These are phyloP conservation scores for Unio pictorum DNA, from an alignment of 2,888 invertebrate species.

Conservation along the genomic window DNA sequence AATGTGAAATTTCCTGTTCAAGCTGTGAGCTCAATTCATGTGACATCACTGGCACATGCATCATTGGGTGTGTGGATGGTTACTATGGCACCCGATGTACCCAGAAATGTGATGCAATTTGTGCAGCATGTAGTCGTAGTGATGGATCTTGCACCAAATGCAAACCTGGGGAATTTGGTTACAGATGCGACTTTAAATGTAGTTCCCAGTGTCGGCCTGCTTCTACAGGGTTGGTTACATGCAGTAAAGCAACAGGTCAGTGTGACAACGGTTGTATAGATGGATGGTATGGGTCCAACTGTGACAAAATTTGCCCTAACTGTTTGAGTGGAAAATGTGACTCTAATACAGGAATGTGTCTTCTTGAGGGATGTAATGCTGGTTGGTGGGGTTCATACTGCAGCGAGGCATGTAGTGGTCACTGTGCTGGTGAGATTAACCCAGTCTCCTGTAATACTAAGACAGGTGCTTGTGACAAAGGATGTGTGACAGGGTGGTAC, in stretches of 20 bases:
- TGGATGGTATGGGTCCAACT: too few relatives aligned
- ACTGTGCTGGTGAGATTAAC: too few relatives aligned
- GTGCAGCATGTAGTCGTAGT: conserved; percentile 9
- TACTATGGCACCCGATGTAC: not conserved
- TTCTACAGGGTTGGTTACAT: too few relatives aligned
- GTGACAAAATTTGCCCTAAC: too few relatives aligned
- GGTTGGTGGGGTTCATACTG: too few relatives aligned
- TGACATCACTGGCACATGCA: not conserved
- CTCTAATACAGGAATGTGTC: too few relatives aligned
- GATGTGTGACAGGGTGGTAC: conserved; percentile 26
- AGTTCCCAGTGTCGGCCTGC: conserved; percentile 6
- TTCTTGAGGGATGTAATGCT: too few relatives aligned
- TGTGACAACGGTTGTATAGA: too few relatives aligned
- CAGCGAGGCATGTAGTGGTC: too few relatives aligned
- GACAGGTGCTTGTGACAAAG: conserved; percentile 19
- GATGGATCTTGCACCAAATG: conserved; percentile 15
- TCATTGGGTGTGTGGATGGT: not conserved
- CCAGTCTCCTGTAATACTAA: too few relatives aligned
- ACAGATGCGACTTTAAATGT: conserved; percentile 15
- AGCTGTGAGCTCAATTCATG: not conserved
- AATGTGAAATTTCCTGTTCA: not conserved
- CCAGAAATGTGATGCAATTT: conserved; percentile 2
- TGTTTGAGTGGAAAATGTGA: too few relatives aligned
- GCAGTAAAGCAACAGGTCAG: too few relatives aligned
- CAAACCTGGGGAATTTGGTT: conserved; percentile 12